Evolutionary conservation across 64 coral and sea anemone genomes (phyloP).

Genomic region (Acropora yongei): DNA sequence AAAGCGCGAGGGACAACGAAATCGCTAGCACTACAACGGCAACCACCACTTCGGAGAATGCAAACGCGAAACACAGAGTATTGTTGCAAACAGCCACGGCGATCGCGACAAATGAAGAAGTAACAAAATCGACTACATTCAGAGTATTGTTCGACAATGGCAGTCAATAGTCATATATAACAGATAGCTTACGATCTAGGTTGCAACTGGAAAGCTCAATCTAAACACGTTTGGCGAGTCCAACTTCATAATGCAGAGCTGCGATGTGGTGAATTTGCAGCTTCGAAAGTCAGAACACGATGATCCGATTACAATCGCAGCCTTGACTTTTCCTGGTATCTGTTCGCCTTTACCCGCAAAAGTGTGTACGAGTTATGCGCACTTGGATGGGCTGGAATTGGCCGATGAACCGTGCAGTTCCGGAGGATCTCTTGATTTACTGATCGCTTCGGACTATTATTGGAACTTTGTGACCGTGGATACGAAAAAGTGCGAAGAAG

Average conservation of each 20-base stretch:
- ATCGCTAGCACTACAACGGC: too few relatives aligned
- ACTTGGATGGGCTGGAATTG: slow-evolving; percentile 45
- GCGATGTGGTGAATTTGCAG: not conserved
- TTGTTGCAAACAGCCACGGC: too few relatives aligned
- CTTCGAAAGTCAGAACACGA: slow-evolving; percentile 8
- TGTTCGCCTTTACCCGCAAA: slow-evolving; percentile 24
- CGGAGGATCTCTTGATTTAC: slow-evolving; percentile 15
- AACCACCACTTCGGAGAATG: too few relatives aligned
- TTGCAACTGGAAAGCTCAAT: slow-evolving; percentile 2
- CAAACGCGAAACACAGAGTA: too few relatives aligned
- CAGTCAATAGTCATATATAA: too few relatives aligned
- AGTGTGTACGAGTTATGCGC: not conserved
- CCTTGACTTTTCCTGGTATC: slow-evolving; percentile 43
- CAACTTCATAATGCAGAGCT: slow-evolving; percentile 30
- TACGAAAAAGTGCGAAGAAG: not conserved
- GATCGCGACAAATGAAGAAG: too few relatives aligned
- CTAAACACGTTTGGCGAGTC: slow-evolving; percentile 24
- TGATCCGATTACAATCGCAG: not conserved
- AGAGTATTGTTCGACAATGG: too few relatives aligned
- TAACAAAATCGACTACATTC: too few relatives aligned
- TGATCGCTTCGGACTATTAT: slow-evolving; percentile 35
- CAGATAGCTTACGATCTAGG: not conserved
- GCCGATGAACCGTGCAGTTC: slow-evolving; percentile 14
- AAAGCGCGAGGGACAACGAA: too few relatives aligned
- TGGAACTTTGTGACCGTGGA: slow-evolving; percentile 10